These are phyloP conservation scores for Cryptocephalus moraei DNA, from an alignment of 2,888 invertebrate genomes.

Conservation along the genomic window DNA sequence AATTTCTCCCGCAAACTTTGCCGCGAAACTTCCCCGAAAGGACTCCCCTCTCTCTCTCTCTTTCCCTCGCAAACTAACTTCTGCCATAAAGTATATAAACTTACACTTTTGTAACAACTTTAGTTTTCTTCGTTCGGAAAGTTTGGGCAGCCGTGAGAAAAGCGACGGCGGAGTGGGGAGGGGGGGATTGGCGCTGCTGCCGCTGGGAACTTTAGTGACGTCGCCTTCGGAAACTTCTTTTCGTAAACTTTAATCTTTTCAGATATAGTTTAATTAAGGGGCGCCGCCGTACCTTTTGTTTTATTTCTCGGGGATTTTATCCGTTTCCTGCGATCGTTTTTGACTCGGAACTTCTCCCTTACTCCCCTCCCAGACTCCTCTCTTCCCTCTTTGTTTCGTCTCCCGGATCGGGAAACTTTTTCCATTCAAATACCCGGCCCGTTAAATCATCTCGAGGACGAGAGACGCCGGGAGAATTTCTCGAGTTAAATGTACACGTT, in stretches of 20 bases:
- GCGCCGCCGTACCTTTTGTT: conserved; percentile 25
- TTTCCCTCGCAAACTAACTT: conserved; percentile 36
- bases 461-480: too few relatives aligned
- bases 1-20: neutral
- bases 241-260: conserved; percentile 27
- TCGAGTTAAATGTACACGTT: too few relatives aligned
- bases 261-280: conserved; percentile 31
- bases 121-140: conserved; percentile 30
- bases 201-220: neutral
- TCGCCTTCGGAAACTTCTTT: conserved; percentile 9
- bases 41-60: neutral
- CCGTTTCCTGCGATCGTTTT: neutral
- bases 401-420: too few relatives aligned
- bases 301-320: conserved; percentile 13
- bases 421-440: too few relatives aligned
- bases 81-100: conserved; percentile 42
- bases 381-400: neutral
- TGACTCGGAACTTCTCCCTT: neutral
- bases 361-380: too few relatives aligned
- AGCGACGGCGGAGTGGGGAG: conserved; percentile 18
- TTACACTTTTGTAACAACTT: conserved; percentile 42
- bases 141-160: conserved; percentile 27
- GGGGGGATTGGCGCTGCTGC: neutral
- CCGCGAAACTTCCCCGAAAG: neutral
- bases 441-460: too few relatives aligned